Evolutionary conservation across 1,140 invertebrate species (phyloP).

Genomic region (Anoplolepis gracilipes): DNA sequence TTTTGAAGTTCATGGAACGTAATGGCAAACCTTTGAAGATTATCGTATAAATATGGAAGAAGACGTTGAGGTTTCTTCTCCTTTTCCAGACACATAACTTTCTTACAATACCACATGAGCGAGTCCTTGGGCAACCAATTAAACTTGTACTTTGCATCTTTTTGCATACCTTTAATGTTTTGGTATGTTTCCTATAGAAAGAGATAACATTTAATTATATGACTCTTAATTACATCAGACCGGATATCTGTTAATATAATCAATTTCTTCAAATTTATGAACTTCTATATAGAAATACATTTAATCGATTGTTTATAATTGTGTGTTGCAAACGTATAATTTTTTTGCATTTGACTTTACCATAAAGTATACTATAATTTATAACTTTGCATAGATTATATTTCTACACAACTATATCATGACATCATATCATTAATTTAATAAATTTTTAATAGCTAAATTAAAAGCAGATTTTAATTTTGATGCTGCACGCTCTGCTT

Average conservation of each 20-base stretch:
- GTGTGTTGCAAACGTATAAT: background rate
- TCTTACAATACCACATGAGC: constrained; percentile 81
- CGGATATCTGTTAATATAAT: background rate
- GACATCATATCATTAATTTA: constrained; percentile 6
- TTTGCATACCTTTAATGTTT: constrained; percentile 78
- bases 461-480: no score
- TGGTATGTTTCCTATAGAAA: constrained; percentile 79
- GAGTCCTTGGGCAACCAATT: constrained; percentile 84
- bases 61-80: constrained; percentile 82
- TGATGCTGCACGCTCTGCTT: no score
- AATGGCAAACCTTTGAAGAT: constrained; percentile 84
- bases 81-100: constrained; percentile 83
- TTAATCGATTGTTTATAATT: background rate
- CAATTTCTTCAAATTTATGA: background rate
- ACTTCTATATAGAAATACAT: constrained; percentile 1
- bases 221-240: background rate
- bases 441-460: no score
- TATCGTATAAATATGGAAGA: constrained; percentile 82
- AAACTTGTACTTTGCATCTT: constrained; percentile 79
- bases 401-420: background rate
- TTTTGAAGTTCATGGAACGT: constrained; percentile 81
- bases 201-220: constrained; percentile 75
- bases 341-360: background rate
- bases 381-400: constrained; percentile 2
- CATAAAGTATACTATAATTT: background rate